Base-by-base conservation (phyloP, 2,113 vertebrate genomes). In the Narcine bancroftii region DNA sequence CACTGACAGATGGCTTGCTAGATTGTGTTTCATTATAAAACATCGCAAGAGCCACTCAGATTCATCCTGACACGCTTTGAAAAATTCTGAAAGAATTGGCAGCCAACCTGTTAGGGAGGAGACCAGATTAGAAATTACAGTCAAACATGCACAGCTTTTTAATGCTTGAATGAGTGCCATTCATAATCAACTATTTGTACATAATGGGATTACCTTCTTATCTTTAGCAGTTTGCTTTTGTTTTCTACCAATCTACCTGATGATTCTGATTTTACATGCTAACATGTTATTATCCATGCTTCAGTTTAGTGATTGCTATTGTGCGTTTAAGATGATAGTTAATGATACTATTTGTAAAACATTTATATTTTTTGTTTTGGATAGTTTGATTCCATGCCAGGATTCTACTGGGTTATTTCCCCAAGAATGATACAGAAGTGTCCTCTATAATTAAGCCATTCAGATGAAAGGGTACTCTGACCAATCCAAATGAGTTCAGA, bases 1-100 rank as follows among this genome's bases (percentile, higher is more conserved):
- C 92, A 87, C 92, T 94, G 93, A 94, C 92, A 92, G 93, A 93
- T 92, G 92, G 93, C 89, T 71, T 89, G 71, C 89, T 73, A 92
- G 92, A 92, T 92, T 92, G 93, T 89, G 92, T 93, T 93, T 93
- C 92, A 93, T 93, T 92, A 92, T 92, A 50, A 91, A 91, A 91
- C 89, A 91, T 91, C 71, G 65, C 89, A 91, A 65, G 65, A 91
- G 89, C 71, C 89, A 91, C 89, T 91, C 65, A 91, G 89, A 71
- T 91, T 69, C 89, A 33, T 69, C 29, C 89, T 91, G 89, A 91
- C 89, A 91, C 63, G 47, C 63, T 69, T 42, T 91, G 89, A 69
- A 91, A 91, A 91, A 91, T 66, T 69, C 89, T 69, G 89, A 69
- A 71, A 66, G 45, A 91, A 71, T 91, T 91, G 89, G 89, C 89